These are phyloP conservation scores for Fratercula arctica DNA, from an alignment of 2,797 vertebrate genomes.

Conservation along the genomic window DNA sequence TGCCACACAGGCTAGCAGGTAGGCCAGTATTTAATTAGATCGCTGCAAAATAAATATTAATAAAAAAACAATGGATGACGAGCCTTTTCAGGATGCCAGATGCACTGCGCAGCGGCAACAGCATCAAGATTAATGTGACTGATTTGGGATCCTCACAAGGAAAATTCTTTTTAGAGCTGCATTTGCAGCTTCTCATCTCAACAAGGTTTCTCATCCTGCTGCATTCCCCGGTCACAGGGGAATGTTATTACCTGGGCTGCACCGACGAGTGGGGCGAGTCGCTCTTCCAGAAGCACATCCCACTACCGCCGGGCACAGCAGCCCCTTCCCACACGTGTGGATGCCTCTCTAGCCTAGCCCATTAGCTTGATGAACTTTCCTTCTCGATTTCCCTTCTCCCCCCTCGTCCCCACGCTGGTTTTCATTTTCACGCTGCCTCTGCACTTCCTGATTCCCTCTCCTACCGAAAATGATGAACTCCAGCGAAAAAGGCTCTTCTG, in stretches of 20 bases:
- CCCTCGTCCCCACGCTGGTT: neutral
- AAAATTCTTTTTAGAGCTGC: neutral
- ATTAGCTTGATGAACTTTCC: neutral
- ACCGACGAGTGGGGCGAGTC: neutral
- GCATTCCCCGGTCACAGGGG: neutral
- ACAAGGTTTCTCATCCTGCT: neutral
- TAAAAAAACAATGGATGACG: fast-evolving
- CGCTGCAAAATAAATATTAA: neutral
- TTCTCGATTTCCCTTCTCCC: neutral
- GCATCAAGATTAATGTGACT: neutral
- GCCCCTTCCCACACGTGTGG: fast-evolving
- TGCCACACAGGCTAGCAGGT: neutral
- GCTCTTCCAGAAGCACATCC: neutral
- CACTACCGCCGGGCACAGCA: fast-evolving
- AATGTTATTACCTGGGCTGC: neutral
- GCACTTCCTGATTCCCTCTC: neutral
- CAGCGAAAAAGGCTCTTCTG: neutral
- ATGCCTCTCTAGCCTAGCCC: neutral
- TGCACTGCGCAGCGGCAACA: neutral
- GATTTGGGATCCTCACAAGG: neutral
- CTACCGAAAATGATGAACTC: neutral
- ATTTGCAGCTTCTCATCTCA: neutral
- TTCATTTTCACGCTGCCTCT: neutral
- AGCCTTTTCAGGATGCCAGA: neutral
- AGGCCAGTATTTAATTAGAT: neutral